Percentiles rank a stretch among this genome's conserved stretches.
These are phyloP conservation scores for Ips nitidus DNA, from an alignment of 1,140 invertebrate species.

Conservation along the genomic window DNA sequence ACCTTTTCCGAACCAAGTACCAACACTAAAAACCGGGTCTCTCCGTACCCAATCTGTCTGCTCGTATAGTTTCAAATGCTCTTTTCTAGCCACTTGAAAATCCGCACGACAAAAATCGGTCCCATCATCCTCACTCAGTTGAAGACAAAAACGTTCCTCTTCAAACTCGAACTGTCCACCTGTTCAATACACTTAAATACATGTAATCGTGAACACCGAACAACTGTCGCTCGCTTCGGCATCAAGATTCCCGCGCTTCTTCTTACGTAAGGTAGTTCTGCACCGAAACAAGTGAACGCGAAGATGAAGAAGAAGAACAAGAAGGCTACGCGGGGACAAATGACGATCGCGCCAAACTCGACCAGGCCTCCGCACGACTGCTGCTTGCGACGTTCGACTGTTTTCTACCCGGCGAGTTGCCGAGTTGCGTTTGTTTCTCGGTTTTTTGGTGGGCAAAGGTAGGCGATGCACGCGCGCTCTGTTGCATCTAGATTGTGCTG, in stretches of 20 bases:
- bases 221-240: slow-evolving; percentile 16
- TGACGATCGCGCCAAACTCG: not conserved
- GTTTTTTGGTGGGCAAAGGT: slow-evolving; percentile 10
- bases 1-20: not conserved
- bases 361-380: slow-evolving; percentile 8
- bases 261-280: slow-evolving; percentile 21
- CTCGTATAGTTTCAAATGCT: no score
- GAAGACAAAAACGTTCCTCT: not conserved
- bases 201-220: slow-evolving; percentile 15
- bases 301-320: slow-evolving; percentile 6
- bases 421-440: not conserved
- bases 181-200: slow-evolving; percentile 2
- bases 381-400: slow-evolving; percentile 12
- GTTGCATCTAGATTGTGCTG: slow-evolving; percentile 4
- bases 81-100: no score
- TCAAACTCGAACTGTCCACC: slow-evolving; percentile 2
- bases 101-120: no score
- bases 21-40: no score
- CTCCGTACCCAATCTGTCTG: no score
- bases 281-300: slow-evolving; percentile 23
- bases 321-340: slow-evolving; percentile 9
- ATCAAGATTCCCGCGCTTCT: slow-evolving; percentile 25
- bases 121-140: no score
- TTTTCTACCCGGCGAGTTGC: slow-evolving; percentile 3
- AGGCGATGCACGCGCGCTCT: slow-evolving; percentile 16